These are phyloP conservation scores for Avahi laniger DNA, from an alignment of 2,797 vertebrate genomes.

Conservation along the genomic window DNA sequence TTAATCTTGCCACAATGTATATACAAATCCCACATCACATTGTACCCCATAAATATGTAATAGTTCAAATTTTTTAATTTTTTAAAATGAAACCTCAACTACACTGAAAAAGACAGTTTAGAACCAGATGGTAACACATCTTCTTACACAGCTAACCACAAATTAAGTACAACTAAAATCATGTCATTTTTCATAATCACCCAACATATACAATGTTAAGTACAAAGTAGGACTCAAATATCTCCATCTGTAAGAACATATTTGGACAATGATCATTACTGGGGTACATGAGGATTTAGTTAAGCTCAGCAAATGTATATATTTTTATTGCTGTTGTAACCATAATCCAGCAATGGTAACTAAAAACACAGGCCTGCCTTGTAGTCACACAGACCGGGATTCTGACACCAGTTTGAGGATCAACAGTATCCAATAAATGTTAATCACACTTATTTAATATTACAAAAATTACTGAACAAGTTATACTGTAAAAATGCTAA, in stretches of 20 bases:
- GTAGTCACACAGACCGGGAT: neutral
- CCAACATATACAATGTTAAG: neutral
- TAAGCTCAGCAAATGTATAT: neutral
- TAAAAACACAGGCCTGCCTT: neutral
- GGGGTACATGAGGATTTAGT: neutral
- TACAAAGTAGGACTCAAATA: neutral
- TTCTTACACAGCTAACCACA: neutral
- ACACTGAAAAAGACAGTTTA: constrained; percentile 10
- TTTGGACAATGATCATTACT: neutral
- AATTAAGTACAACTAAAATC: neutral
- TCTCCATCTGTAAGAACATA: neutral
- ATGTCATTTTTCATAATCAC: neutral
- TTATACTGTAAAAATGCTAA: neutral
- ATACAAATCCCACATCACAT: neutral
- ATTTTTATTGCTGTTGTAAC: neutral
- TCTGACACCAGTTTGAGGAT: neutral
- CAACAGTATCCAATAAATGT: neutral
- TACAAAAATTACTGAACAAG: neutral
- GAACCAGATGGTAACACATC: neutral
- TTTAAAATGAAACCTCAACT: constrained; percentile 14
- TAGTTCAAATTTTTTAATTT: neutral
- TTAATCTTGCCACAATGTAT: neutral
- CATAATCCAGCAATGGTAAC: neutral
- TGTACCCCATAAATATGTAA: neutral
- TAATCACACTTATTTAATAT: constrained; percentile 8